phyloP scores from a whole-genome alignment of 37 sponge, comb jelly and placozoan species.

The Crambe crambe region DNA sequence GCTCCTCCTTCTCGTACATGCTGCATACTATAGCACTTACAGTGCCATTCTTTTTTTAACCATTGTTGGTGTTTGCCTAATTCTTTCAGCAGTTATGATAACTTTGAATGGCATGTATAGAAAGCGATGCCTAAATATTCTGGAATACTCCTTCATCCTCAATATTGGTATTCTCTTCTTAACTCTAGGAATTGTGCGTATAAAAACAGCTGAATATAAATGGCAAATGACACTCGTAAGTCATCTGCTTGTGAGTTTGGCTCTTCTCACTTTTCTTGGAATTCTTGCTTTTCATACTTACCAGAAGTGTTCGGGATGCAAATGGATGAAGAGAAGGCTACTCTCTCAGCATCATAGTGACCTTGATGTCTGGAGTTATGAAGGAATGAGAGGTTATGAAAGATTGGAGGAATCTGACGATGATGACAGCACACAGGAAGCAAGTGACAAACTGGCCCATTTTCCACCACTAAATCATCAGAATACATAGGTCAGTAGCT shows the following conservation, averaged over 20 bases:
- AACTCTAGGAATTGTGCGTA: too few relatives aligned
- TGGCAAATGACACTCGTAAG: background rate
- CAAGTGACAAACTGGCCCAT: background rate
- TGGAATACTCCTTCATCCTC: slow-evolving; percentile 10
- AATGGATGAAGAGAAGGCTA: background rate
- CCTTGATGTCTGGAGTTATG: background rate
- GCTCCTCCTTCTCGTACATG: background rate
- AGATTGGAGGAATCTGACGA: background rate
- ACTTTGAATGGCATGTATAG: background rate
- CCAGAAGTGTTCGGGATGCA: background rate
- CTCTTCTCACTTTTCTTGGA: background rate
- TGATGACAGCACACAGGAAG: background rate
- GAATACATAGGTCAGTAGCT: too few relatives aligned
- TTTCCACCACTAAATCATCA: background rate
- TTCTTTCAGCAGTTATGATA: background rate
- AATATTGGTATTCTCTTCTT: background rate
- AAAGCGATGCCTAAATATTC: background rate
- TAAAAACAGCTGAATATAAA: background rate
- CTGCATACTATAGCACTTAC: background rate
- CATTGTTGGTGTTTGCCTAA: background rate
- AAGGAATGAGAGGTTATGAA: background rate
- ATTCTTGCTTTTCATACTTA: background rate
- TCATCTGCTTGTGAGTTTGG: background rate
- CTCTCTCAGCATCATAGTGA: background rate
- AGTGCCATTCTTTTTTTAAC: background rate